Evolutionary conservation across 1,140 invertebrate genomes (phyloP), one percentile per base, ranked within the genome.

Genomic region (Cyclina sinensis): DNA sequence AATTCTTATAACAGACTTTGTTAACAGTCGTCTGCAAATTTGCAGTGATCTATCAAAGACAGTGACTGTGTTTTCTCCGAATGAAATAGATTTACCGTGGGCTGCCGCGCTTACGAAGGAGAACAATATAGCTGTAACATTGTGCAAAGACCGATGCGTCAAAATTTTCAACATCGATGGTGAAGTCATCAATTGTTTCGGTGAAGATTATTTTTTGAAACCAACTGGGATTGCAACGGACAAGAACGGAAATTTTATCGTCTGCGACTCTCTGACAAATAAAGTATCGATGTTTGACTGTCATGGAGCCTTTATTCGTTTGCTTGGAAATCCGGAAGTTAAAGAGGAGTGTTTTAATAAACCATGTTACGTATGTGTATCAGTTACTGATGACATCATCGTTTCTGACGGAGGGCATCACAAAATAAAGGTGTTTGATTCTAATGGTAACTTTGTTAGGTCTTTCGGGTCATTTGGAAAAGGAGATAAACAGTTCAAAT

Each of bases 401-500:
- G 88, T 94, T 0, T 92, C 91, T 5, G 93, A 94, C 82, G 91
- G 91, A 12, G 91, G 92, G 27, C 91, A 92, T 78, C 92, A 94
- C 62, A 91, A 83, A 48, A 59, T 94, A n/a, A 92, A 92, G 73
- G 70, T 93, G 12, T 93, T 94, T 82, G 81, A 92, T 70, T 48
- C 88, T 32, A 37, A 90, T 16, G 90, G 93, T 48, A 79, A 86
- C 3, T 91, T 92, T 59, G 32, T 96, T 62, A 89, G 87, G 16
- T 96, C 97, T 0, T 97, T 98, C 91, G 98, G 97, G 2, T 96
- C 96, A 54, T 97, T 98, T 90, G 97, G 97, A 0, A 97, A 97
- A 76, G 96, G 96, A 5, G 96, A 97, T 88, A 97, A 98, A 0
- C 96, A 98, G 93, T 96, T 98, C 7, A 98, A 97, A 90, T 96